Evolutionary conservation across 2,888 invertebrate species (phyloP).

Genomic region (Cordilura impudica): DNA sequence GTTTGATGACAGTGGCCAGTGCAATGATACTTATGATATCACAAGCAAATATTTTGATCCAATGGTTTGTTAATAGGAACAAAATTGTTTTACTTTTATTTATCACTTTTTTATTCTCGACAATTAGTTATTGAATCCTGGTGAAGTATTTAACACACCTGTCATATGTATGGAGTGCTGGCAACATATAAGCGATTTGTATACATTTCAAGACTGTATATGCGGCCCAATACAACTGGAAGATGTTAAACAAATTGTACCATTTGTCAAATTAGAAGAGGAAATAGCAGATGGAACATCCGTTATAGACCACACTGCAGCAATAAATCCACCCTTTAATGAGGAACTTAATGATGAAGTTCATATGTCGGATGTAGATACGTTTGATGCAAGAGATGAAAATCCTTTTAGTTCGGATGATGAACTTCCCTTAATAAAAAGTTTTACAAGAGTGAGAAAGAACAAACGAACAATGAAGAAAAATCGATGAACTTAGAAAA

Average conservation of each 20-base stretch:
- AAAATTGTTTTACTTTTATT: neutral
- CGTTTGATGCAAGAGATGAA: conserved; percentile 14
- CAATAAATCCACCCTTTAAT: conserved; percentile 84
- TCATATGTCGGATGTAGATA: conserved; percentile 51
- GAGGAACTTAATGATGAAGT: conserved; percentile 44
- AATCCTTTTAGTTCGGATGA: conserved; percentile 55
- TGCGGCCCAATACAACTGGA: conserved; percentile 21
- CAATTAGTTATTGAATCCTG: neutral
- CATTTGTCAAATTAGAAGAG: conserved; percentile 84
- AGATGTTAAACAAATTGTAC: conserved; percentile 26
- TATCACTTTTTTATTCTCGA: neutral
- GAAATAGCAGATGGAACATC: conserved; percentile 84
- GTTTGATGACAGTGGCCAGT: conserved; percentile 11
- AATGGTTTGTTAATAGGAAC: conserved; percentile 4
- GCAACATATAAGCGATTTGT: conserved; percentile 58
- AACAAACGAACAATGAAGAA: conserved; percentile 54
- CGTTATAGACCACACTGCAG: conserved; percentile 80
- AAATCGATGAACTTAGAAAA: neutral
- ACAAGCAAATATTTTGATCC: conserved; percentile 25
- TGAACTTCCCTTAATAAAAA: conserved; percentile 61
- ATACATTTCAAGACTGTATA: conserved; percentile 51
- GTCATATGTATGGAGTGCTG: conserved; percentile 50
- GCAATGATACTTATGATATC: conserved; percentile 18
- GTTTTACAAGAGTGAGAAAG: conserved; percentile 37
- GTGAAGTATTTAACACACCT: neutral